phyloP scores from a whole-genome alignment of 2,113 vertebrate genomes.

The Passer montanus region DNA sequence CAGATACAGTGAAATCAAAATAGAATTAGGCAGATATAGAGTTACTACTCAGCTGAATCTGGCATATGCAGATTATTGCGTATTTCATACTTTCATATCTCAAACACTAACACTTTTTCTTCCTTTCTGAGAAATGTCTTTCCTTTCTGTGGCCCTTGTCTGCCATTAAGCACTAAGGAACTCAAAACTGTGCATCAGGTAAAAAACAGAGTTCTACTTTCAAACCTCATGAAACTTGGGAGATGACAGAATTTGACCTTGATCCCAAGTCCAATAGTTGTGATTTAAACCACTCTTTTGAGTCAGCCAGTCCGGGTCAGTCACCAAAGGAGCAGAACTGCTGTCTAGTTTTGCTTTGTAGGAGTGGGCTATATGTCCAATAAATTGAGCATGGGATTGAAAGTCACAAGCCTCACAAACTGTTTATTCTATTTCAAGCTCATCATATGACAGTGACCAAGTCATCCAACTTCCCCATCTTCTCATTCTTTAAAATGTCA shows the following conservation, averaged over 20 bases:
- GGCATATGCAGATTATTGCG: neutral
- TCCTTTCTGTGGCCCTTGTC: neutral
- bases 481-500: neutral
- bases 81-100: neutral
- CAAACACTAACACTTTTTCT: neutral
- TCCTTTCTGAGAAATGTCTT: neutral
- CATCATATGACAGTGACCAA: conserved; percentile 41
- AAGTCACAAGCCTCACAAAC: conserved; percentile 25
- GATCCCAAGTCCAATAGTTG: neutral
- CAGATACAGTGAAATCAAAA: neutral
- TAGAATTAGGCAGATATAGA: neutral
- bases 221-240: neutral
- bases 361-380: neutral
- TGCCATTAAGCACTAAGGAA: neutral
- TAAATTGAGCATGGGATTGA: neutral
- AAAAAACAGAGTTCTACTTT: neutral
- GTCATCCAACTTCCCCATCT: conserved; percentile 18
- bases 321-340: neutral
- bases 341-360: neutral
- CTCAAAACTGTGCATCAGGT: neutral
- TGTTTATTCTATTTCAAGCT: neutral
- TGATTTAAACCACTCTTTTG: neutral
- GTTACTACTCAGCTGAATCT: neutral
- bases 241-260: neutral
- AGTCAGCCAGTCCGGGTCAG: neutral